Percentiles rank a stretch among this genome's conserved stretches.
Conservation (phyloP, 2,113 vertebrate species). For the Psettodes erumei region DNA sequence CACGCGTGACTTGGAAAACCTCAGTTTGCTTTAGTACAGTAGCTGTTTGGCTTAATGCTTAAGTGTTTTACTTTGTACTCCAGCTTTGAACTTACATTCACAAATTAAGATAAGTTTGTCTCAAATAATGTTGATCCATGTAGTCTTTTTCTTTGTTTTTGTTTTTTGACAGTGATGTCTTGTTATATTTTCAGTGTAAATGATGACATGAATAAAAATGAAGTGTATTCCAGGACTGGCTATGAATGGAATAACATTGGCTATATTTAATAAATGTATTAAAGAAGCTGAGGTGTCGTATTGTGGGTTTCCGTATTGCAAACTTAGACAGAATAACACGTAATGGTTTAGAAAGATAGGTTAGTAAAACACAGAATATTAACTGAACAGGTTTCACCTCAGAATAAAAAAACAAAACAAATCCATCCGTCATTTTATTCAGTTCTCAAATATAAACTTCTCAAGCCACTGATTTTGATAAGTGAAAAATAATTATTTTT, state of each 20-base stretch:
- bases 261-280: constrained; percentile 74
- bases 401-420: background rate
- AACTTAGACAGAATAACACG: background rate
- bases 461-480: background rate
- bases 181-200: constrained; percentile 60
- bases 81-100: constrained; percentile 60
- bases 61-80: constrained; percentile 57
- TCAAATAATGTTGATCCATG: constrained; percentile 52
- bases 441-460: constrained; percentile 3
- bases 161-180: constrained; percentile 37
- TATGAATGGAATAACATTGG: constrained; percentile 59
- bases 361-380: background rate
- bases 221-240: constrained; percentile 69
- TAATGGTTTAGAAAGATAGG: background rate
- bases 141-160: constrained; percentile 34
- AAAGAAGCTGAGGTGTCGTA: constrained; percentile 26
- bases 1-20: constrained; percentile 14
- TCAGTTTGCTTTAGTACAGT: constrained; percentile 45
- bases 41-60: constrained; percentile 40
- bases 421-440: background rate
- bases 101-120: constrained; percentile 58
- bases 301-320: constrained; percentile 11
- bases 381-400: too few species aligned
- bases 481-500: background rate
- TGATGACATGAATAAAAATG: constrained; percentile 65